Evolutionary conservation across 1,140 invertebrate species (phyloP), one percentile per base, ranked within the genome.

Genomic region (Rhopalosiphum maidis): DNA sequence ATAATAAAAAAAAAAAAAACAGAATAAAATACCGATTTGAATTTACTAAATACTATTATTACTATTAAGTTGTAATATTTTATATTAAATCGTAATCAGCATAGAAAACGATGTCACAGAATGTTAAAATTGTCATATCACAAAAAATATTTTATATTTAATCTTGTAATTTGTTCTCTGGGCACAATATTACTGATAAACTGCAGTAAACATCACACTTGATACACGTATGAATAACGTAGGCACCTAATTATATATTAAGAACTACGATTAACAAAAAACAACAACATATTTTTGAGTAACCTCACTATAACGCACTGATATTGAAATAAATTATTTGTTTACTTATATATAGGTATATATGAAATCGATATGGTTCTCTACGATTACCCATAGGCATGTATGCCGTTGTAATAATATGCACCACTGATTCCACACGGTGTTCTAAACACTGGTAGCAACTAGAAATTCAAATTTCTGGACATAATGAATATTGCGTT

Each of bases 371-470:
- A 68, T 68, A 68, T 68, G 60, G 15, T 68, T 68, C 30, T 15
- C 0, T 68, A 18, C 48, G 60, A 68, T 68, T 11, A 68, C 11
- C 60, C 9, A 68, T 68, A 68, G 25, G 30, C 30, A 7, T 25
- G 30, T 30, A 30, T n/a, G 60, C 30, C 60, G 30, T 68, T 25
- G 60, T 68, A 68, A 30, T 68, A 68, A 68, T 68, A 68, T 48
- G 48, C 15, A 51, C 48, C n/a, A 77, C 4, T 77, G n/a, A 77
- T 77, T 18, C 15, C 30, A 77, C 30, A 35, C 60, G 30, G 15
- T 77, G 60, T 77, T 77, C 60, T 77, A 77, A 77, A 77, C 60
- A 83, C 82, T 83, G 22, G 82, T 37, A 83, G 82, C 37, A 83
- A 41, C 82, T 83, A 83, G 35, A 83, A 37, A 83, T 37, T 83